These are phyloP conservation scores for Rissa tridactyla DNA, from an alignment of 2,113 vertebrate genomes.

Conservation along the genomic window DNA sequence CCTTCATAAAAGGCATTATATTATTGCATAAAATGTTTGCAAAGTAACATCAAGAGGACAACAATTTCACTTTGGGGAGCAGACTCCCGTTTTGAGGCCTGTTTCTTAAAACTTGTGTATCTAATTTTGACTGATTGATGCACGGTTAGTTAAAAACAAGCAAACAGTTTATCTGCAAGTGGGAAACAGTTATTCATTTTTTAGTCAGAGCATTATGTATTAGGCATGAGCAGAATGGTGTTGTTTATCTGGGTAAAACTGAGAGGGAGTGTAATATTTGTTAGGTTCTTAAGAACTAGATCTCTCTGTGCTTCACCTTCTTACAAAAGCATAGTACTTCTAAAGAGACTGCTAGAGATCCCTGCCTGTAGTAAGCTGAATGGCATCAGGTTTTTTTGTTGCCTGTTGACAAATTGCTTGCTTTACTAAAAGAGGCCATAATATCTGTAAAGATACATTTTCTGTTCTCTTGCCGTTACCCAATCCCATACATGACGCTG, in stretches of 20 bases:
- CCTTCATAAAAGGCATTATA: background rate
- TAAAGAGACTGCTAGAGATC: background rate
- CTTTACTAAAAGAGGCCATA: background rate
- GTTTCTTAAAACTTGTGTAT: background rate
- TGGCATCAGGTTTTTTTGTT: background rate
- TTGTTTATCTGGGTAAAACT: background rate
- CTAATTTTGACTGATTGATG: fast-evolving
- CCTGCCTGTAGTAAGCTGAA: background rate
- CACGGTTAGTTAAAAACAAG: background rate
- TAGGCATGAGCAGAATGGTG: background rate
- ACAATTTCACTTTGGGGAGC: background rate
- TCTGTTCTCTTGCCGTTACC: background rate
- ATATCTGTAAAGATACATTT: background rate
- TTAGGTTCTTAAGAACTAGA: background rate
- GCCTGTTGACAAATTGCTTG: background rate
- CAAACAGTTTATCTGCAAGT: background rate
- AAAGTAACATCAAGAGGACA: background rate
- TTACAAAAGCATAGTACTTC: background rate
- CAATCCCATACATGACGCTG: fast-evolving
- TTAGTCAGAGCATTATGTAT: background rate
- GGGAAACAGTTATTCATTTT: background rate
- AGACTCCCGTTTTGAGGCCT: background rate
- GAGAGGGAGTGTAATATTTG: background rate
- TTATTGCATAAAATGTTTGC: background rate
- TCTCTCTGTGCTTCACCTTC: background rate